Percentiles rank a stretch among this genome's conserved stretches.
These are phyloP conservation scores for Lontra canadensis DNA, from an alignment of 2,113 vertebrate species.

Conservation along the genomic window DNA sequence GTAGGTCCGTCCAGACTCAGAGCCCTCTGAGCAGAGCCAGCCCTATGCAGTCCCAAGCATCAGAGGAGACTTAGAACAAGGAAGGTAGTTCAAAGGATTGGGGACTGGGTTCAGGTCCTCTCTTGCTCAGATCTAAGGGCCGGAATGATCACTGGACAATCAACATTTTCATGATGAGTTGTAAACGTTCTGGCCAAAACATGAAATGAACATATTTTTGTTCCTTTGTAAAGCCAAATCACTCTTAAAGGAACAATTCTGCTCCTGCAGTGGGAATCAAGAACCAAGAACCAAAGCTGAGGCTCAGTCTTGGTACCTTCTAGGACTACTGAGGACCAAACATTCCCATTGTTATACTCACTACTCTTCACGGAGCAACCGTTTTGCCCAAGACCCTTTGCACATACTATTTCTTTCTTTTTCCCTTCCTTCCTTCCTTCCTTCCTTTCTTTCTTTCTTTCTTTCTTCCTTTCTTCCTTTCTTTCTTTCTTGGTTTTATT, in stretches of 20 bases:
- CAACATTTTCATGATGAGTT: rapidly evolving
- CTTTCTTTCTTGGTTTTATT: no score
- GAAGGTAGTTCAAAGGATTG: background rate
- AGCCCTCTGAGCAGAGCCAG: background rate
- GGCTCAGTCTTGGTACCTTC: background rate
- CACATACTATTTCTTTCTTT: background rate
- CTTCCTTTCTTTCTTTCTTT: no score
- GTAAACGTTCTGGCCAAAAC: background rate
- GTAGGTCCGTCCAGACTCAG: background rate
- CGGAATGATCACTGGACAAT: background rate
- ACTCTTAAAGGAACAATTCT: background rate
- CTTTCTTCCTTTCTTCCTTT: no score
- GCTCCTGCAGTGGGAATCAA: background rate
- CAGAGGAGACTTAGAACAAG: background rate
- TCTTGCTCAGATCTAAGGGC: background rate
- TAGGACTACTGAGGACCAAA: background rate
- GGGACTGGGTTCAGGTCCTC: background rate
- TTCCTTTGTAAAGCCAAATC: background rate
- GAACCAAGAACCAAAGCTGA: background rate
- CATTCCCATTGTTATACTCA: background rate
- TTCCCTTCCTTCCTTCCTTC: rapidly evolving
- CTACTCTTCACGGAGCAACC: background rate
- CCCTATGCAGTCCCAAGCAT: background rate
- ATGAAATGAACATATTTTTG: background rate
- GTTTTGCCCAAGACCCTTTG: background rate